Base-by-base conservation (phyloP, 2,888 invertebrate species). In the Drosophila nr. perissopoda region DNA sequence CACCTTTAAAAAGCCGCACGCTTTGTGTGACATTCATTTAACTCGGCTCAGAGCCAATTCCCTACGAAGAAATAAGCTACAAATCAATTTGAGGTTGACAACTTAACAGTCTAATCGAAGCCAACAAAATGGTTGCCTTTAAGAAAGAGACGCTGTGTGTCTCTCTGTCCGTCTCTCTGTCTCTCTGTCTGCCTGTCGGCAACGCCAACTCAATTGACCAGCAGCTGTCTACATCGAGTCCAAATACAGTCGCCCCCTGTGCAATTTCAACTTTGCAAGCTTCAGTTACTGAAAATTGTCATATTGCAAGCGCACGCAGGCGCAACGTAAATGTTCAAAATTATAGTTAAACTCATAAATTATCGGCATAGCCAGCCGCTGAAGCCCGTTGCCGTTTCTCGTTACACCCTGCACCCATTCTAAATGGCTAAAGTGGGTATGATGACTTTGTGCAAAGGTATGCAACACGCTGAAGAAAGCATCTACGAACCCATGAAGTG, bases 271-370 rank as follows among this genome's bases (percentile, higher is more conserved):
- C 42, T 34, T 18, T 33, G 49, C 61, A 57, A 60, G 29, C n/a
- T 36, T 31, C 29, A 56, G 65, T 67, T 74, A 46, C 61, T 57
- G 56, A 77, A 82, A 82, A 88, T 84, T 88, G 88, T 90, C 88
- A 90, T 90, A 84, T 89, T 90, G 84, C 89, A 91, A 90, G 90
- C 90, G 88, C 90, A 91, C 90, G 88, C 89, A 91, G 86, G 80
- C 90, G 89, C 81, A 88, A 85, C 88, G 84, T 90, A 91, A 92
- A 92, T 86, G 89, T 84, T 92, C 54, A 80, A 92, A 91, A 91
- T 90, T 86, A 90, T 87, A 82, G 86, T 81, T 83, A 91, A 91
- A 83, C 91, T 85, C 91, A 92, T 92, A 92, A 91, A 92, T 91
- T 86, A 91, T 81, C 60, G 51, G 54, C 80, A 73, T 81, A 90